Conservation (phyloP, 2,888 invertebrate species). For the Cantharis rustica region DNA sequence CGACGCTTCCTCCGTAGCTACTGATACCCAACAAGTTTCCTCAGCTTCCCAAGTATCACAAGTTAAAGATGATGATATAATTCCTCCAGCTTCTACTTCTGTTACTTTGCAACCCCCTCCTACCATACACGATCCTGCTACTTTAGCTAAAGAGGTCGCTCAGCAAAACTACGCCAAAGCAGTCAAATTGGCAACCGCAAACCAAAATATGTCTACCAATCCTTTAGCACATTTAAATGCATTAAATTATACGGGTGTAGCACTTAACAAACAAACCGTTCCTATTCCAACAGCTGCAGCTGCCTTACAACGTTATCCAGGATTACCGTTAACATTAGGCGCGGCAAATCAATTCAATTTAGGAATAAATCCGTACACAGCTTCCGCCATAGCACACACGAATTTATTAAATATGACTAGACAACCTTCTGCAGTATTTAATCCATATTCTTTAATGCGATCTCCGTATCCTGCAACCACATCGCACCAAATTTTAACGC, state of each 20-base stretch:
- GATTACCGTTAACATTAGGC: slow-evolving; percentile 46
- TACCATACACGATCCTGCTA: slow-evolving; percentile 63
- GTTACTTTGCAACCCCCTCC: slow-evolving; percentile 40
- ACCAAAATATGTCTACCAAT: slow-evolving; percentile 39
- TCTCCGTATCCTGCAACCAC: slow-evolving; percentile 38
- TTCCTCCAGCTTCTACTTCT: slow-evolving; percentile 35
- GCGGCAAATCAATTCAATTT: slow-evolving; percentile 43
- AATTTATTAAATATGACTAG: slow-evolving; percentile 48
- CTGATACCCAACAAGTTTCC: slow-evolving; percentile 41
- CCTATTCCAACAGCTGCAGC: slow-evolving; percentile 52
- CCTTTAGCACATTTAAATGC: slow-evolving; percentile 62
- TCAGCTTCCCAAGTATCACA: slow-evolving; percentile 39
- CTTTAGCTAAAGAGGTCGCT: slow-evolving; percentile 79
- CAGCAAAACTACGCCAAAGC: slow-evolving; percentile 83
- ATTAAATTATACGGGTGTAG: slow-evolving; percentile 71
- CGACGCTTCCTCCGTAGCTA: slow-evolving; percentile 47
- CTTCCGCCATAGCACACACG: slow-evolving; percentile 46
- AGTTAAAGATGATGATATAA: slow-evolving; percentile 34
- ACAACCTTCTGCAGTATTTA: slow-evolving; percentile 51
- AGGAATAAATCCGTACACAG: slow-evolving; percentile 48
- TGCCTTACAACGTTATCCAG: slow-evolving; percentile 46
- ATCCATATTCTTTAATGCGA: slow-evolving; percentile 59
- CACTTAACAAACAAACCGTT: slow-evolving; percentile 68
- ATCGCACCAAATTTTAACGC: slow-evolving; percentile 58
- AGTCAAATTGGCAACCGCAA: slow-evolving; percentile 64